Conservation (phyloP, 2,888 invertebrate species). For the Graphium colonna region DNA sequence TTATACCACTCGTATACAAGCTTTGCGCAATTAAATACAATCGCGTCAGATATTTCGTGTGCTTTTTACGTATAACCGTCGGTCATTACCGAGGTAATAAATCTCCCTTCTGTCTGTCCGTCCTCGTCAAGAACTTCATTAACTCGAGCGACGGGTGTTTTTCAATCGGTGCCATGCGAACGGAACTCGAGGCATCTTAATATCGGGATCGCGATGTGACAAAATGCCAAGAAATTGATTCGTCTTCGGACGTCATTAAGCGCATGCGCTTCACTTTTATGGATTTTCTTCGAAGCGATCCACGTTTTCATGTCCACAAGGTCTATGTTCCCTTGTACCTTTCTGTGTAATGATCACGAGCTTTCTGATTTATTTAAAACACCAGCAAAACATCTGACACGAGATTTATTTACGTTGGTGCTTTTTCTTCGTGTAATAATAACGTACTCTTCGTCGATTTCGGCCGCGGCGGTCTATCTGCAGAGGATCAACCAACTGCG, state of each 20-base stretch:
- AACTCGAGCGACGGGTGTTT: slow-evolving; percentile 53
- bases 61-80: slow-evolving; percentile 48
- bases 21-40: slow-evolving; percentile 38
- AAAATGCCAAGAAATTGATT: slow-evolving; percentile 55
- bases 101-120: slow-evolving; percentile 57
- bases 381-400: slow-evolving; percentile 3
- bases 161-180: slow-evolving; percentile 58
- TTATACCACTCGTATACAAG: slow-evolving; percentile 31
- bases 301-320: slow-evolving; percentile 2
- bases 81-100: slow-evolving; percentile 68
- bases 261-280: slow-evolving; percentile 11
- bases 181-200: slow-evolving; percentile 53
- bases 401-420: slow-evolving; percentile 4
- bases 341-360: slow-evolving; percentile 10
- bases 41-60: slow-evolving; percentile 36
- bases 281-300: slow-evolving; percentile 2
- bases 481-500: slow-evolving; percentile 2
- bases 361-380: slow-evolving; percentile 16
- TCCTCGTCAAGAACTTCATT: slow-evolving; percentile 72
- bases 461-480: too few species aligned
- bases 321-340: slow-evolving; percentile 5
- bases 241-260: slow-evolving; percentile 32
- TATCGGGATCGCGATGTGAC: slow-evolving; percentile 50
- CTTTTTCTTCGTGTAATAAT: neutral
- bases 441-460: too few species aligned